A percentile compares a stretch with the other conserved stretches of the same genome.
Evolutionary conservation across 2,888 invertebrate species (phyloP).

Genomic region (Leptodirus hochenwartii): DNA sequence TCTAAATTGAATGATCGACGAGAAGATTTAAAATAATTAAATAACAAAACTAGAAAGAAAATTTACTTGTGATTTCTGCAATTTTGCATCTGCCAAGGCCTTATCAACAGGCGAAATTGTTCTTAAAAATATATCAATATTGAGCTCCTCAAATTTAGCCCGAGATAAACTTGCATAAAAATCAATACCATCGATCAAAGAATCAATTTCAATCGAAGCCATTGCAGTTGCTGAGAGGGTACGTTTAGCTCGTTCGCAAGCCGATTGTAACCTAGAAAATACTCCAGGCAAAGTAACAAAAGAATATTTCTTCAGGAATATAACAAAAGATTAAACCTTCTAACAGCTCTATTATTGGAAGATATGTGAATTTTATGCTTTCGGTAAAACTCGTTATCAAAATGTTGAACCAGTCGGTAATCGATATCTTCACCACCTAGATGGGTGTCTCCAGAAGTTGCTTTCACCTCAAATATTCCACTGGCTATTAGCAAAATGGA

Average conservation of each 20-base stretch:
- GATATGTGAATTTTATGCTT: conserved; percentile 33
- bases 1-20: conserved; percentile 14
- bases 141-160: conserved; percentile 45
- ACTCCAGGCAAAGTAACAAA: too few relatives aligned
- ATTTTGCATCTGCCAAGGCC: conserved; percentile 40
- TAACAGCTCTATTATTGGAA: conserved; percentile 31
- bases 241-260: conserved; percentile 43
- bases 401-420: conserved; percentile 32
- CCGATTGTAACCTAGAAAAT: conserved; percentile 30
- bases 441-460: conserved; percentile 40
- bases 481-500: conserved; percentile 49
- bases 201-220: conserved; percentile 40
- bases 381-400: conserved; percentile 33
- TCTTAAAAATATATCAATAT: conserved; percentile 39
- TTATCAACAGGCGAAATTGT: conserved; percentile 48
- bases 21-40: conserved; percentile 1
- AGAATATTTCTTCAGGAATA: neutral
- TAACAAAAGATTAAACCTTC: conserved; percentile 22
- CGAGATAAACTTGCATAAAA: conserved; percentile 38
- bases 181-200: conserved; percentile 38
- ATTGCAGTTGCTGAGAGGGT: conserved; percentile 35
- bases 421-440: conserved; percentile 34
- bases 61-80: conserved; percentile 29
- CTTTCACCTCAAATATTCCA: conserved; percentile 40
- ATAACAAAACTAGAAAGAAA: too few relatives aligned